These are phyloP conservation scores for Babylonia areolata DNA, from an alignment of 1,140 invertebrate genomes.

Conservation along the genomic window DNA sequence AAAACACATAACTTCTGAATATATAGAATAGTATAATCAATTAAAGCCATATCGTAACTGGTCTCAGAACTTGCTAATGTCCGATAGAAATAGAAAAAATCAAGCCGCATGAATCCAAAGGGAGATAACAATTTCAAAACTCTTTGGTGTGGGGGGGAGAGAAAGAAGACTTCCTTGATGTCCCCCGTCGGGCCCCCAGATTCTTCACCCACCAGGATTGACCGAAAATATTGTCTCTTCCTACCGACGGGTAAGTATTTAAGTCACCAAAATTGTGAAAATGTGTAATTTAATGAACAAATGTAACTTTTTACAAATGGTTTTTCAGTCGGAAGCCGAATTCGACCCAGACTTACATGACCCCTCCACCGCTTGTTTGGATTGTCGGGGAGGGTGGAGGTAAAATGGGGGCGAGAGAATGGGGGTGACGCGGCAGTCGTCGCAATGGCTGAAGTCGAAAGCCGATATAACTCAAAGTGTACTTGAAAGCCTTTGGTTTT, in stretches of 20 bases:
- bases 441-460: background rate
- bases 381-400: constrained; percentile 32
- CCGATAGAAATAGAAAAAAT: background rate
- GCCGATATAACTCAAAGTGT: background rate
- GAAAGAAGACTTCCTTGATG: constrained; percentile 33
- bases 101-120: background rate
- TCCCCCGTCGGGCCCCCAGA: constrained; percentile 43
- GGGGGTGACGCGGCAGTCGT: constrained; percentile 26
- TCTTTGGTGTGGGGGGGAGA: constrained; percentile 16
- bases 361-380: constrained; percentile 35
- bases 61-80: background rate
- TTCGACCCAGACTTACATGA: constrained; percentile 21
- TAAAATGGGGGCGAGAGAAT: constrained; percentile 37
- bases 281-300: constrained; percentile 25
- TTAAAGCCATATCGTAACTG: background rate
- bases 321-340: constrained; percentile 16
- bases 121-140: constrained; percentile 25
- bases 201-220: constrained; percentile 39
- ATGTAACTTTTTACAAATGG: constrained; percentile 25
- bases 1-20: too few relatives aligned
- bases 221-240: constrained; percentile 32
- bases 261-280: background rate
- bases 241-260: constrained; percentile 33
- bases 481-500: background rate
- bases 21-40: background rate